These are phyloP conservation scores for Carlito syrichta DNA, from an alignment of 2,113 vertebrate genomes.

Conservation along the genomic window DNA sequence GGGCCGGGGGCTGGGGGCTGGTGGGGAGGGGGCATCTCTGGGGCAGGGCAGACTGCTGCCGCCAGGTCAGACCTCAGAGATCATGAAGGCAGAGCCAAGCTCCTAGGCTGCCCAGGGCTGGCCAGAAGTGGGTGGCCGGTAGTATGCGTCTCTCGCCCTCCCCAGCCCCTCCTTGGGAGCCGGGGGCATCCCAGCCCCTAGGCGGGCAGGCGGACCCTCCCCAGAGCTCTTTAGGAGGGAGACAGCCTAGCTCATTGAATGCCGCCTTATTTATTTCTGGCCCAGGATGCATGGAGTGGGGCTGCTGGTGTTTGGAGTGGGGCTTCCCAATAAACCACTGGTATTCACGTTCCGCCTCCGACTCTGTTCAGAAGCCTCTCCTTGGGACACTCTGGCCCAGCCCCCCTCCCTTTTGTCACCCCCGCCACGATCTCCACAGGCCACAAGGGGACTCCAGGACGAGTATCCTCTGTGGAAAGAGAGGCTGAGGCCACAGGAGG, in stretches of 20 bases:
- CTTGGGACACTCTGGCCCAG: not conserved
- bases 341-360: not conserved
- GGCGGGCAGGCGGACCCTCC: not conserved
- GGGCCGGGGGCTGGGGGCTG: not conserved
- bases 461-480: not conserved
- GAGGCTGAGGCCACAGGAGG: not conserved
- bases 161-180: not conserved
- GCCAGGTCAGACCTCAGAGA: not conserved
- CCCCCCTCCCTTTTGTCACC: not conserved
- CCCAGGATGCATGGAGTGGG: not conserved
- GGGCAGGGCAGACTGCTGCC: not conserved
- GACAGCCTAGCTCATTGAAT: not conserved
- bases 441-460: not conserved
- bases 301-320: constrained; percentile 37
- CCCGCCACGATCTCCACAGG: not conserved
- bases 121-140: not conserved
- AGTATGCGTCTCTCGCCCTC: not conserved
- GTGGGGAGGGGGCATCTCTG: not conserved
- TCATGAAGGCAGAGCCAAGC: not conserved
- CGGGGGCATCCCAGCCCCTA: not conserved
- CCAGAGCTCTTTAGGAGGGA: not conserved
- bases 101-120: not conserved
- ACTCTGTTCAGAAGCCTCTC: not conserved
- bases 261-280: constrained; percentile 70
- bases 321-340: constrained; percentile 65